Conservation (phyloP, 2,113 vertebrate species). For the Gallinago undulata region DNA sequence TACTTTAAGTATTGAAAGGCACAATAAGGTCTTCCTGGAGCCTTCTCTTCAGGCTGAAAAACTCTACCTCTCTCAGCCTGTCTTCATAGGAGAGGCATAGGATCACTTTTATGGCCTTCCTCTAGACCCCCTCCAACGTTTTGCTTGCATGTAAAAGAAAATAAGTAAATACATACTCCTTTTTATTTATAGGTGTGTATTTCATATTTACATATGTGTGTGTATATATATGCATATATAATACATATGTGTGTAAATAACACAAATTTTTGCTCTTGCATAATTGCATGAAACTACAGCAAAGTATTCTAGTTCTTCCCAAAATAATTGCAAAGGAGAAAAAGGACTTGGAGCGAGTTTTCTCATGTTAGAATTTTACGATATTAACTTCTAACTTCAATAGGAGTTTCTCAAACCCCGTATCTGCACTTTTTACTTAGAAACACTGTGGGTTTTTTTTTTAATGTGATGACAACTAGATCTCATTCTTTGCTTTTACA, state of each 20-base stretch:
- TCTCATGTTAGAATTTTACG: neutral
- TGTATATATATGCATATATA: neutral
- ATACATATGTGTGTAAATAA: neutral
- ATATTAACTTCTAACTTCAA: neutral
- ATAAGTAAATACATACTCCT: neutral
- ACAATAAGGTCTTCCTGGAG: rapidly evolving
- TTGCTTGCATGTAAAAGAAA: neutral
- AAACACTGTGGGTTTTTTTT: neutral
- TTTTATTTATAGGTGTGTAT: neutral
- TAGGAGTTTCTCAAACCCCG: neutral
- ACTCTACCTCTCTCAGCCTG: neutral
- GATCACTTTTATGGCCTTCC: neutral
- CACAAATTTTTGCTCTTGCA: neutral
- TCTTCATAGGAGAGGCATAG: neutral
- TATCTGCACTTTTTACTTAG: neutral
- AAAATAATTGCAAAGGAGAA: neutral
- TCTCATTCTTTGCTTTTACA: neutral
- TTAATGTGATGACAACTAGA: neutral
- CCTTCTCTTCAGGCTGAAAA: neutral
- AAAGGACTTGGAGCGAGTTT: neutral
- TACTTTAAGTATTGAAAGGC: neutral
- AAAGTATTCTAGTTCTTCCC: neutral
- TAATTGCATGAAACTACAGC: neutral
- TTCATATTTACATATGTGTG: neutral
- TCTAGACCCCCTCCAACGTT: rapidly evolving